These are phyloP conservation scores for Cepaea nemoralis DNA, from an alignment of 1,140 invertebrate species.

Conservation along the genomic window DNA sequence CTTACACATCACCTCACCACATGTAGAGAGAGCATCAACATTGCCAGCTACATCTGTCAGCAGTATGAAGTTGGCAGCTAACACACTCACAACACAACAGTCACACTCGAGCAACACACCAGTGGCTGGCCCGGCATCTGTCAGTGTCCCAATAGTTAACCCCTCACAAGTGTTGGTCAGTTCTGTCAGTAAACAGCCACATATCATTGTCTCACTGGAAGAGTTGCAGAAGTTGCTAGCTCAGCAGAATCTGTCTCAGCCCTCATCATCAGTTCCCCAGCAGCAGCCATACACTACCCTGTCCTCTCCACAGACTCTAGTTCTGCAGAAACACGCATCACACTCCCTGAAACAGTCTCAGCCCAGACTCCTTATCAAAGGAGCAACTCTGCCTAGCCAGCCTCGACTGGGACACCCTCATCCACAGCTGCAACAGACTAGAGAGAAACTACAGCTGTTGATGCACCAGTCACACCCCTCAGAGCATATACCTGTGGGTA, in stretches of 20 bases:
- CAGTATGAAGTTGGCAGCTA: not conserved
- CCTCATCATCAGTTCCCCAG: not conserved
- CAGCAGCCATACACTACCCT: not conserved
- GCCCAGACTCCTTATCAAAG: slow-evolving; percentile 5
- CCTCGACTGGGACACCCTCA: not conserved
- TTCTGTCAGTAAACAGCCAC: not conserved
- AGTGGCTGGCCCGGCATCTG: not conserved
- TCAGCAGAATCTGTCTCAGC: slow-evolving; percentile 20
- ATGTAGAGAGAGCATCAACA: not conserved
- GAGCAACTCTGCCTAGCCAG: not conserved
- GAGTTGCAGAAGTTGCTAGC: slow-evolving; percentile 33
- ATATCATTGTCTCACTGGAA: slow-evolving; percentile 31
- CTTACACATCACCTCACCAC: not conserved
- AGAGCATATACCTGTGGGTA: not conserved
- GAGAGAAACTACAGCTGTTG: not conserved
- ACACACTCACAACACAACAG: not conserved
- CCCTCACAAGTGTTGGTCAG: not conserved
- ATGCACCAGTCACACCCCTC: not conserved
- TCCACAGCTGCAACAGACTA: not conserved
- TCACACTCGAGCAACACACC: not conserved
- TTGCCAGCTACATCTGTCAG: not conserved
- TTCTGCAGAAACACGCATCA: slow-evolving; percentile 9
- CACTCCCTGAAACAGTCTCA: not conserved
- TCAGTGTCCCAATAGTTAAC: too few species aligned
- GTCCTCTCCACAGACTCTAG: not conserved